These are phyloP conservation scores for Heliangelus exortis DNA, from an alignment of 2,797 vertebrate species.

Conservation along the genomic window DNA sequence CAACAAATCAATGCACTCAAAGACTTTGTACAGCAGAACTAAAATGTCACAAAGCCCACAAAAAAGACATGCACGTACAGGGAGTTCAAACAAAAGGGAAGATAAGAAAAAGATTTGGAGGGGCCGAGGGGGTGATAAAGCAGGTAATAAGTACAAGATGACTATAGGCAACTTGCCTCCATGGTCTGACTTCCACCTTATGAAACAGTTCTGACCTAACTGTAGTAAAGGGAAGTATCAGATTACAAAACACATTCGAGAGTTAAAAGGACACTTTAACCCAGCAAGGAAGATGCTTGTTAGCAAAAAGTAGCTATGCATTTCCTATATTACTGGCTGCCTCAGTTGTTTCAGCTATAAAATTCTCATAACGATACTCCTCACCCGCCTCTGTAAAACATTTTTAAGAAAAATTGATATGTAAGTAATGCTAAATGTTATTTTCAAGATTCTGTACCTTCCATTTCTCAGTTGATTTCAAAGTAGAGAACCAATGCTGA, in stretches of 20 bases:
- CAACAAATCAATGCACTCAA: neutral
- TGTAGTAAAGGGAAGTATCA: neutral
- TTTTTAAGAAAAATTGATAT: neutral
- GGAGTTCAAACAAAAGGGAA: neutral
- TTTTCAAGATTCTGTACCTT: neutral
- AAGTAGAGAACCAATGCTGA: neutral
- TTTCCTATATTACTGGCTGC: neutral
- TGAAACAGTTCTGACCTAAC: neutral
- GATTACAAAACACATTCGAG: neutral
- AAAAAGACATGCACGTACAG: neutral
- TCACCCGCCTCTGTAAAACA: neutral
- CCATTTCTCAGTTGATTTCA: neutral
- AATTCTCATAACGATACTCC: neutral
- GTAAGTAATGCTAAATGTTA: neutral
- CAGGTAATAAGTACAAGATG: neutral
- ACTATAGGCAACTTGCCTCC: neutral
- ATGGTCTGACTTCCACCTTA: neutral
- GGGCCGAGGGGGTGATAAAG: neutral
- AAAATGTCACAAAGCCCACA: neutral
- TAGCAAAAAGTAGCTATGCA: neutral
- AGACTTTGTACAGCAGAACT: neutral
- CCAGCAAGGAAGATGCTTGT: neutral
- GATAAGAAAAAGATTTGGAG: neutral
- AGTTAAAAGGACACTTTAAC: neutral
- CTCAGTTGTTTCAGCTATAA: neutral